These are phyloP conservation scores for Xestia sexstrigata DNA, from an alignment of 2,888 invertebrate species.

Conservation along the genomic window DNA sequence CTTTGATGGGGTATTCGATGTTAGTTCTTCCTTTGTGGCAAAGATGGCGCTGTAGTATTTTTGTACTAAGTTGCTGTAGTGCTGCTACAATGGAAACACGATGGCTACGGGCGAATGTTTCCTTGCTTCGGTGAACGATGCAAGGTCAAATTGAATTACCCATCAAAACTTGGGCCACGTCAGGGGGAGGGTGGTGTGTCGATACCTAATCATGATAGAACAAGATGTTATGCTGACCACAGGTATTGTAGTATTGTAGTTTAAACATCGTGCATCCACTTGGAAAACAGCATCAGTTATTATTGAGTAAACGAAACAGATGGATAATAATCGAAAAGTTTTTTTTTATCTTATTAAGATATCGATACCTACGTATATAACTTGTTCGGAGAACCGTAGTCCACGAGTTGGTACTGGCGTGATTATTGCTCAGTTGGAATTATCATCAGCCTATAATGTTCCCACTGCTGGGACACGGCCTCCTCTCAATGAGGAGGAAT, in stretches of 20 bases:
- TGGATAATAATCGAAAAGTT: no score
- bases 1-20: no score
- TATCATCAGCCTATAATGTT: no score
- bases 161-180: neutral
- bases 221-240: neutral
- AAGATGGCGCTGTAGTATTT: neutral
- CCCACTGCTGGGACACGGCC: no score
- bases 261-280: no score
- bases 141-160: neutral
- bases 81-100: neutral
- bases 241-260: neutral
- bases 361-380: neutral
- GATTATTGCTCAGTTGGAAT: no score
- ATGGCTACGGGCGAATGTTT: neutral
- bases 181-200: neutral
- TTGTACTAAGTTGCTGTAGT: neutral
- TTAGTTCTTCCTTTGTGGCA: neutral
- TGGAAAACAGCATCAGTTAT: no score
- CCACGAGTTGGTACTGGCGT: no score
- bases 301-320: no score
- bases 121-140: neutral
- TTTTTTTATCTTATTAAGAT: no score
- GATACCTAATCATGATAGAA: neutral
- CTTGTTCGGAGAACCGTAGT: neutral
- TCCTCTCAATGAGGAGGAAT: no score